These are phyloP conservation scores for Euthynnus affinis DNA, from an alignment of 2,797 vertebrate species.

Conservation along the genomic window DNA sequence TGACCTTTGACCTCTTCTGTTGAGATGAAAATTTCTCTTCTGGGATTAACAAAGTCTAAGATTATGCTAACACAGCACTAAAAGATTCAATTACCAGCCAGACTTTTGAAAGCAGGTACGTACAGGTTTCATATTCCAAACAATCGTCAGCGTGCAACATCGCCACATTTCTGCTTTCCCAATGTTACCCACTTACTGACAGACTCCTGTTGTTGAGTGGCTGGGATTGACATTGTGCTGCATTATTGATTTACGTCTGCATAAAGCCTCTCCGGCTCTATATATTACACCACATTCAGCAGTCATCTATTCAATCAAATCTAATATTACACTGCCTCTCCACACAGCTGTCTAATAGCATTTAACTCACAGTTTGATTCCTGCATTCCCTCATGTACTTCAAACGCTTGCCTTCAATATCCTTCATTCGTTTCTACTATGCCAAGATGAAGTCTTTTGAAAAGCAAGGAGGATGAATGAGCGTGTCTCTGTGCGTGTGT, in stretches of 20 bases:
- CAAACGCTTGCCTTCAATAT: conserved; percentile 83
- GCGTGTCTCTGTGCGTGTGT: conserved; percentile 50
- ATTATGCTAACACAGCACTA: conserved; percentile 4
- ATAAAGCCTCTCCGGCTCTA: conserved; percentile 79
- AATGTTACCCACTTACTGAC: conserved; percentile 36
- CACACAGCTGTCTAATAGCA: conserved; percentile 85
- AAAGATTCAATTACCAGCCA: conserved; percentile 29
- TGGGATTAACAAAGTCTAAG: conserved; percentile 18
- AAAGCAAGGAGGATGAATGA: conserved; percentile 80
- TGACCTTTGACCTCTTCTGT: conserved; percentile 47
- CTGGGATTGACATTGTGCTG: conserved; percentile 73
- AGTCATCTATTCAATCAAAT: conserved; percentile 85
- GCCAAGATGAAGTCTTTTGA: conserved; percentile 84
- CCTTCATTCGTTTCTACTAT: conserved; percentile 79
- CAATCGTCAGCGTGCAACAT: conserved; percentile 1
- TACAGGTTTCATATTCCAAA: conserved; percentile 25
- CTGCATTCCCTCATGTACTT: conserved; percentile 83
- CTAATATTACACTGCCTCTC: conserved; percentile 84
- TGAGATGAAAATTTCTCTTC: background rate
- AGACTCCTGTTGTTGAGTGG: conserved; percentile 53
- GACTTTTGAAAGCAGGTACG: background rate
- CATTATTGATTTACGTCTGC: conserved; percentile 82
- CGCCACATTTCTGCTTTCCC: conserved; percentile 30
- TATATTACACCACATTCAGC: conserved; percentile 82
- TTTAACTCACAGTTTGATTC: conserved; percentile 86